A percentile compares a stretch with the other conserved stretches of the same genome.
These are phyloP conservation scores for Lipotes vexillifer DNA, from an alignment of 2,113 vertebrate species.

Conservation along the genomic window DNA sequence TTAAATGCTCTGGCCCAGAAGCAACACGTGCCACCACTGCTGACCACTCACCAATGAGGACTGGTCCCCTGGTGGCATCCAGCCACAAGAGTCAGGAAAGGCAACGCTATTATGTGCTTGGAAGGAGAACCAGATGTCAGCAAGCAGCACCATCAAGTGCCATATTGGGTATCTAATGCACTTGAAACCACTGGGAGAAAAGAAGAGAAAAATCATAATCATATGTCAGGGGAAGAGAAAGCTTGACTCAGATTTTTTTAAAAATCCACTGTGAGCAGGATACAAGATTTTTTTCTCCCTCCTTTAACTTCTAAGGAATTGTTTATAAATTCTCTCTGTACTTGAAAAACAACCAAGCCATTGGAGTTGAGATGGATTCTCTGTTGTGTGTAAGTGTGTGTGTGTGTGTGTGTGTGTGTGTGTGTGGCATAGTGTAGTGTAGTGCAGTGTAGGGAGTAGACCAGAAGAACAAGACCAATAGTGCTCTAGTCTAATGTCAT, in stretches of 20 bases:
- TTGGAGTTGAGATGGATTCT: neutral
- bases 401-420: neutral
- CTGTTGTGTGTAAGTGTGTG: neutral
- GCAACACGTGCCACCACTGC: neutral
- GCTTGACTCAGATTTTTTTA: neutral
- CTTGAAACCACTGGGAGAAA: slow-evolving; percentile 30
- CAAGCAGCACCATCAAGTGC: neutral
- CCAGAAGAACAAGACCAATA: neutral
- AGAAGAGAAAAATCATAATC: slow-evolving; percentile 47
- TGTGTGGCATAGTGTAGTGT: neutral
- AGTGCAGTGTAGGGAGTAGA: neutral
- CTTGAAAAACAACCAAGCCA: slow-evolving; percentile 58
- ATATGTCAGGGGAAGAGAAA: slow-evolving; percentile 43
- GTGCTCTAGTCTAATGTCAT: neutral
- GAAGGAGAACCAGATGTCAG: neutral
- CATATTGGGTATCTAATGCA: slow-evolving; percentile 11
- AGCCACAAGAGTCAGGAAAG: neutral
- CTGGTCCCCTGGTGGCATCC: neutral
- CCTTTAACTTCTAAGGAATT: slow-evolving; percentile 61
- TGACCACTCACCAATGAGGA: neutral
- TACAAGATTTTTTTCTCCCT: neutral
- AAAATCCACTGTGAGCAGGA: slow-evolving; percentile 28
- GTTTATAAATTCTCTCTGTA: slow-evolving; percentile 44
- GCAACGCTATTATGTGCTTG: neutral
- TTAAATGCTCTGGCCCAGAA: neutral